These are phyloP conservation scores for Oncorhynchus clarkii DNA, from an alignment of 2,113 vertebrate genomes.

Conservation along the genomic window DNA sequence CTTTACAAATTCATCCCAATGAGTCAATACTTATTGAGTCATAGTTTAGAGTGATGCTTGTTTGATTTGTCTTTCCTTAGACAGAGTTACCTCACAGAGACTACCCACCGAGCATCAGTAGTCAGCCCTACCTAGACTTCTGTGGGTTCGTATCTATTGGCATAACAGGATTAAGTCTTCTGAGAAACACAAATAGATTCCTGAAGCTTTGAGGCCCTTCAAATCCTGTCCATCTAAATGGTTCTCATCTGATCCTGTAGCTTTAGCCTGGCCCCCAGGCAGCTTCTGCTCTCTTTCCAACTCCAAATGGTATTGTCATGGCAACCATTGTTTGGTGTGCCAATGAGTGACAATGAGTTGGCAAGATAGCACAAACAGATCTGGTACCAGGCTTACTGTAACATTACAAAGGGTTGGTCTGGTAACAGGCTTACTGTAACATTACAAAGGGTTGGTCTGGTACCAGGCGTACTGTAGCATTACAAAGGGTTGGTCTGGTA, in stretches of 20 bases:
- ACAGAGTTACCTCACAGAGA: not conserved
- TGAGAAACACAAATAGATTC: slow-evolving; percentile 60
- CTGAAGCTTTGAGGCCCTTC: slow-evolving; percentile 12
- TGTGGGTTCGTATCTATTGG: slow-evolving; percentile 7
- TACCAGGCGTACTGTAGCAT: no score
- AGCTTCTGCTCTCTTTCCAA: no score
- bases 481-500: no score
- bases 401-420: no score
- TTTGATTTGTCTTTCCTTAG: not conserved
- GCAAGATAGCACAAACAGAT: no score
- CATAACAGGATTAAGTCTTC: slow-evolving; percentile 60
- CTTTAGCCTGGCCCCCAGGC: no score
- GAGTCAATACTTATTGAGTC: not conserved
- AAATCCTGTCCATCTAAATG: slow-evolving; percentile 44
- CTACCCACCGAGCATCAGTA: not conserved
- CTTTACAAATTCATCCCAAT: not conserved
- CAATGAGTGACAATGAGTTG: no score
- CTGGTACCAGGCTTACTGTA: no score
- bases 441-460: no score
- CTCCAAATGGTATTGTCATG: no score
- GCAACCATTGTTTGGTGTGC: no score
- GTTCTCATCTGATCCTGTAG: slow-evolving; percentile 2
- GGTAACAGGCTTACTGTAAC: no score
- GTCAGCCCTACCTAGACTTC: not conserved
- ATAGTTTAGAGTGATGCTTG: not conserved